A percentile compares a stretch with the other conserved stretches of the same genome.
These are phyloP conservation scores for Dendrocincla fuliginosa DNA, from an alignment of 2,797 vertebrate genomes.

Conservation along the genomic window DNA sequence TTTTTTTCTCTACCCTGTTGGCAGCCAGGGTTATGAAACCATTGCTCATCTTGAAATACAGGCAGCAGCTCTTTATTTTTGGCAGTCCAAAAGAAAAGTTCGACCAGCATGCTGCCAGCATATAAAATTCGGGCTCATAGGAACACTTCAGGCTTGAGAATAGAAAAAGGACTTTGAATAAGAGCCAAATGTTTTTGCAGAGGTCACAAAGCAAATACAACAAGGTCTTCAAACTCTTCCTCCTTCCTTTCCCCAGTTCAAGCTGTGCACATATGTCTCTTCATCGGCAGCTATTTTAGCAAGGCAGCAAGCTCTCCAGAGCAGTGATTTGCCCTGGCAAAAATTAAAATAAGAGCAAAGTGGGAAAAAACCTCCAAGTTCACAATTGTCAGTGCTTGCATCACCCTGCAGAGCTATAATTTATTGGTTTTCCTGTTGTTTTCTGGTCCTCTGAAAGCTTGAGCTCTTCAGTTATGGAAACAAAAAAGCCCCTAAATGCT, in stretches of 20 bases:
- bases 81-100: constrained; percentile 20
- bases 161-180: background rate
- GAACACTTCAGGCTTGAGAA: background rate
- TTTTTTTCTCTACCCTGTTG: background rate
- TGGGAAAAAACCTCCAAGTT: background rate
- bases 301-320: background rate
- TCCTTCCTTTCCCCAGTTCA: background rate
- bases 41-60: background rate
- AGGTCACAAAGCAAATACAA: constrained; percentile 41
- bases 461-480: background rate
- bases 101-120: background rate
- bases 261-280: constrained; percentile 40
- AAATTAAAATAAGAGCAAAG: background rate
- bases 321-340: constrained; percentile 22
- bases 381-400: background rate
- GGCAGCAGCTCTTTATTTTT: constrained; percentile 27
- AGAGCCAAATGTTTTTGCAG: constrained; percentile 18
- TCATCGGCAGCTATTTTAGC: background rate
- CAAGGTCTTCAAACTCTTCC: background rate
- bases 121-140: background rate
- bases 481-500: background rate
- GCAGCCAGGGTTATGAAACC: constrained; percentile 30
- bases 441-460: background rate
- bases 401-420: constrained; percentile 7
- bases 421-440: background rate